Evolutionary conservation across 1,140 invertebrate species (phyloP).

Genomic region (Parapsyche elsis): DNA sequence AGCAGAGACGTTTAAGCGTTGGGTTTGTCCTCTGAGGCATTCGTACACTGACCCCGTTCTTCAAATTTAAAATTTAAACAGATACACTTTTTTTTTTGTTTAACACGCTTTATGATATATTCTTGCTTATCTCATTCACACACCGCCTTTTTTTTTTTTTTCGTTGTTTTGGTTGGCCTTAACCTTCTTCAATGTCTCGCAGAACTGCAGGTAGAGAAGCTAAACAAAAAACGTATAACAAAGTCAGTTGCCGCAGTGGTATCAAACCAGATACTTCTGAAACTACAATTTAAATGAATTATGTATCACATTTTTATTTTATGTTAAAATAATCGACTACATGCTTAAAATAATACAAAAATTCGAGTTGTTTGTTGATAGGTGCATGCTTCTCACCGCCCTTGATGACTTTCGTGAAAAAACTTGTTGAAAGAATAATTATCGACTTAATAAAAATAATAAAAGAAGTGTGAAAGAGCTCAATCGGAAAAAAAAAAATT

Average conservation of each 20-base stretch:
- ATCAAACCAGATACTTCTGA: not conserved
- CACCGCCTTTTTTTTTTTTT: not conserved
- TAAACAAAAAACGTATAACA: not conserved
- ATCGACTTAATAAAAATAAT: no score
- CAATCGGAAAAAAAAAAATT: no score
- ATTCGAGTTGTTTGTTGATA: not conserved
- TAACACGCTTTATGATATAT: not conserved
- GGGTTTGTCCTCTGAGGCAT: no score
- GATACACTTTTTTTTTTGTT: not conserved
- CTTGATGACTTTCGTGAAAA: no score
- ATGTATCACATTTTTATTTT: not conserved
- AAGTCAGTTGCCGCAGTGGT: conserved; percentile 20
- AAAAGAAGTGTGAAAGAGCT: no score
- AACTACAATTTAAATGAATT: not conserved
- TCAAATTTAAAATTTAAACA: no score
- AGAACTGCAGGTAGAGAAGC: conserved; percentile 14
- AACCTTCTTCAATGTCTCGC: conserved; percentile 3
- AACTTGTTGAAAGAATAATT: no score
- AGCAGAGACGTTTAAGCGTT: no score
- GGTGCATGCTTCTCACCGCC: no score
- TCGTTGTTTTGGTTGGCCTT: conserved; percentile 7
- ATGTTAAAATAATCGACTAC: not conserved
- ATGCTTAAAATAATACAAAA: not conserved
- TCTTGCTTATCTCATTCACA: conserved; percentile 17
- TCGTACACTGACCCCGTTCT: no score